A percentile compares a stretch with the other conserved stretches of the same genome.
Conservation (phyloP, 2,113 vertebrate genomes). For the Electrona antarctica region DNA sequence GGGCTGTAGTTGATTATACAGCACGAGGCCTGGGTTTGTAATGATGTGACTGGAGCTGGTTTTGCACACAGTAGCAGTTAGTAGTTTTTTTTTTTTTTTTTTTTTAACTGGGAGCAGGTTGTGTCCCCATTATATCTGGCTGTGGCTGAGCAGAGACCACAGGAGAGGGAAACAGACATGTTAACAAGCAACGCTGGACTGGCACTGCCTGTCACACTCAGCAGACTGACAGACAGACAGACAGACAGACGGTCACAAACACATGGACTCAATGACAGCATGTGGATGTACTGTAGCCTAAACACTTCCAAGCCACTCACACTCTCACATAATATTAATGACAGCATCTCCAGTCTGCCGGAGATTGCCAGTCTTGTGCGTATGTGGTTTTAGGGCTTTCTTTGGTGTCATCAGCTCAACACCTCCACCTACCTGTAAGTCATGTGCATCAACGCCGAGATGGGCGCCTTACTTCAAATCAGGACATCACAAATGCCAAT, state of each 20-base stretch:
- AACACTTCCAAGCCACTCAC: background rate
- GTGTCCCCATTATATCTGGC: slow-evolving; percentile 20
- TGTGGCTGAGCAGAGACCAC: slow-evolving; percentile 44
- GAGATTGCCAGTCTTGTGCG: background rate
- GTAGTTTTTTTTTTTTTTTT: slow-evolving; percentile 15
- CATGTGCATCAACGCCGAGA: slow-evolving; percentile 1
- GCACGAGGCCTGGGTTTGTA: slow-evolving; percentile 41
- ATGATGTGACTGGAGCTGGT: slow-evolving; percentile 52
- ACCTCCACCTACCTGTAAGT: slow-evolving; percentile 56
- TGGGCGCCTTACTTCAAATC: too few relatives aligned
- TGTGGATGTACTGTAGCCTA: background rate
- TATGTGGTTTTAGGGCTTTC: background rate
- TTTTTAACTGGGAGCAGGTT: slow-evolving; percentile 61
- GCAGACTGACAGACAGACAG: slow-evolving; percentile 11
- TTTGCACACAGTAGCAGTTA: slow-evolving; percentile 55
- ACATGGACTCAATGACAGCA: slow-evolving; percentile 6
- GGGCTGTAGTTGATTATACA: slow-evolving; percentile 61
- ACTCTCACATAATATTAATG: background rate
- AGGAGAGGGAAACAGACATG: slow-evolving; percentile 35
- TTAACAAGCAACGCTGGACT: slow-evolving; percentile 17
- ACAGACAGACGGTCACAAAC: slow-evolving; percentile 22
- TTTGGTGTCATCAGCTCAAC: slow-evolving; percentile 39
- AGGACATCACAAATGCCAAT: background rate
- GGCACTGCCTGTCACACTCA: slow-evolving; percentile 16
- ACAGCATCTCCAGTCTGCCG: background rate